phyloP scores from a whole-genome alignment of 1,140 invertebrate species.

The Oncopodura yosiiana region DNA sequence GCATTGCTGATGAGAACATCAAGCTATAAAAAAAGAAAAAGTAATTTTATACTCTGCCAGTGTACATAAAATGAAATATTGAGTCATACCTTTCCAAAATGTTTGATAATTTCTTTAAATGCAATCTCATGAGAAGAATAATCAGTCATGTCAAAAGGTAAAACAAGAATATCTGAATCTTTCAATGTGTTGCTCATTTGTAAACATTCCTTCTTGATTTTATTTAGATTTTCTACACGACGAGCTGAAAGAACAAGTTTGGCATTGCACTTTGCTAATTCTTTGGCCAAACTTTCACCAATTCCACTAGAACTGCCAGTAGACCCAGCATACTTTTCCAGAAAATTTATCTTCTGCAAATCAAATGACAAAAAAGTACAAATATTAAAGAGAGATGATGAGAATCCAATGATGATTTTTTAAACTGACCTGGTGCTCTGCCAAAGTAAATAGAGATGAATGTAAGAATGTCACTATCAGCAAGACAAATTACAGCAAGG shows the following conservation, averaged over 20 bases:
- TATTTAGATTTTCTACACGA: constrained; percentile 56
- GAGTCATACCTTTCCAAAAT: constrained; percentile 55
- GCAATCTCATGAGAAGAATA: constrained; percentile 50
- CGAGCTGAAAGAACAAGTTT: constrained; percentile 68
- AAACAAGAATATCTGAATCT: constrained; percentile 54
- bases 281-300: constrained; percentile 64
- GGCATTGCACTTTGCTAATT: constrained; percentile 57
- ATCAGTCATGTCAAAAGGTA: constrained; percentile 61
- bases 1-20: constrained; percentile 75
- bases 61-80: constrained; percentile 3
- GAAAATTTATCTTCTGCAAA: constrained; percentile 40
- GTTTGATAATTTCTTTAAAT: constrained; percentile 55
- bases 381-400: neutral
- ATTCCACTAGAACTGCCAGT: constrained; percentile 84
- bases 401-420: neutral
- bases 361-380: constrained; percentile 1
- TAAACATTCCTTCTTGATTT: constrained; percentile 60
- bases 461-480: constrained; percentile 27
- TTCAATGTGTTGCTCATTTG: constrained; percentile 47
- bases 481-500: constrained; percentile 21
- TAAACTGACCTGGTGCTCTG: constrained; percentile 25
- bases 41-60: constrained; percentile 2
- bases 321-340: constrained; percentile 75
- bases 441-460: constrained; percentile 33
- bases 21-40: constrained; percentile 43